Conservation (phyloP, 2,113 vertebrate genomes). For the Lipotes vexillifer region DNA sequence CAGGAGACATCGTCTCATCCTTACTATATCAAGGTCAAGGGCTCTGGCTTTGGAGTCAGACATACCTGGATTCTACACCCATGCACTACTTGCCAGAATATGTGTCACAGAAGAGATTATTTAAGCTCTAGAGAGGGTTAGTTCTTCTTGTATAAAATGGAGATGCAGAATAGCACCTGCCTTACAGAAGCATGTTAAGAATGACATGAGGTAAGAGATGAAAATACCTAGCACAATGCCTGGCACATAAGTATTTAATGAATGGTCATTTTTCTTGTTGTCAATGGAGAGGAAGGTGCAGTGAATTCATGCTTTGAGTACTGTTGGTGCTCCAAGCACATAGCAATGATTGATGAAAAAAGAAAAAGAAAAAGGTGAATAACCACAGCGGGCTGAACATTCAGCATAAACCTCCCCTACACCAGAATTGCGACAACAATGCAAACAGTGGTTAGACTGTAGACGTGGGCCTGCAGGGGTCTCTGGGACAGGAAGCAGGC, state of each 20-base stretch:
- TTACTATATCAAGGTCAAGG: background rate
- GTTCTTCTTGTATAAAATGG: background rate
- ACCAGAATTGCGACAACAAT: background rate
- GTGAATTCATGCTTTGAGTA: background rate
- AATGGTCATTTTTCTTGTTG: background rate
- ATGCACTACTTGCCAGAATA: background rate
- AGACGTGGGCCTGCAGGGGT: too few species aligned
- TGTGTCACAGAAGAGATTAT: background rate
- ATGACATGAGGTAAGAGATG: background rate
- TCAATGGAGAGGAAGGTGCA: background rate
- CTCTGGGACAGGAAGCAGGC: too few species aligned
- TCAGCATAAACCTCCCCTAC: background rate
- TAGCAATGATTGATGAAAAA: background rate
- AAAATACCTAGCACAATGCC: background rate
- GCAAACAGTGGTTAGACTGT: background rate
- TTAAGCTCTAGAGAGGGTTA: background rate
- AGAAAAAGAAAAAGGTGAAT: background rate
- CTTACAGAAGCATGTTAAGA: background rate
- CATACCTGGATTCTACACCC: background rate
- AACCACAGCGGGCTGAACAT: background rate
- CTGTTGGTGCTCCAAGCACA: background rate
- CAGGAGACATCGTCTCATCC: background rate
- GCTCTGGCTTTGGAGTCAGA: background rate
- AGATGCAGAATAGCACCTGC: background rate
- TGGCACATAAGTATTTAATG: background rate